phyloP scores from a whole-genome alignment of 2,113 vertebrate genomes.

The Anser brachyrhynchus region DNA sequence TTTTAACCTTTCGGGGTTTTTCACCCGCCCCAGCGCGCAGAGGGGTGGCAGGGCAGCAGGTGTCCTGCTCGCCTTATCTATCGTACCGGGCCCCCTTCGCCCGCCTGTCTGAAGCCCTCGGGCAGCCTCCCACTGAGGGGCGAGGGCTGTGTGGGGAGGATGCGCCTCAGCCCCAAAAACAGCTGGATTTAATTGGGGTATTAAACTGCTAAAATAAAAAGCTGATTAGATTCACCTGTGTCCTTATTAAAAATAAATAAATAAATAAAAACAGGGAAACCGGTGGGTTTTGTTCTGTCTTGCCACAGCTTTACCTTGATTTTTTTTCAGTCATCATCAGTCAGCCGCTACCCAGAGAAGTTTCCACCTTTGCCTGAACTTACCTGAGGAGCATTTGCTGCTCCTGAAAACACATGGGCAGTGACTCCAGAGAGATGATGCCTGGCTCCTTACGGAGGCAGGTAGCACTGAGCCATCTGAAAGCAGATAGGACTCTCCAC shows the following conservation, averaged over 20 bases:
- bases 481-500: background rate
- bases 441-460: background rate
- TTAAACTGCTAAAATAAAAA: too few relatives aligned
- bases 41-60: too few relatives aligned
- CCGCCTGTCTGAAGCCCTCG: too few relatives aligned
- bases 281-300: background rate
- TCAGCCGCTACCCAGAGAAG: background rate
- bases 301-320: background rate
- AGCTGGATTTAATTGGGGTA: background rate
- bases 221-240: background rate
- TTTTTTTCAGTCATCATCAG: background rate
- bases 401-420: background rate
- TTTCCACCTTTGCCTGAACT: background rate
- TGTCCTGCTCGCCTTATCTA: too few relatives aligned
- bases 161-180: background rate
- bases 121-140: background rate
- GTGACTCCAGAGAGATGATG: background rate
- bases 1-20: too few relatives aligned
- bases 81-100: too few relatives aligned
- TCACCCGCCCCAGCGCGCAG: too few relatives aligned
- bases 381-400: background rate
- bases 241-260: background rate
- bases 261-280: background rate
- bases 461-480: background rate
- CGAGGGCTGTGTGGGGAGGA: background rate